phyloP scores from a whole-genome alignment of 2,888 invertebrate species.

The Aphidoletes aphidimyza region DNA sequence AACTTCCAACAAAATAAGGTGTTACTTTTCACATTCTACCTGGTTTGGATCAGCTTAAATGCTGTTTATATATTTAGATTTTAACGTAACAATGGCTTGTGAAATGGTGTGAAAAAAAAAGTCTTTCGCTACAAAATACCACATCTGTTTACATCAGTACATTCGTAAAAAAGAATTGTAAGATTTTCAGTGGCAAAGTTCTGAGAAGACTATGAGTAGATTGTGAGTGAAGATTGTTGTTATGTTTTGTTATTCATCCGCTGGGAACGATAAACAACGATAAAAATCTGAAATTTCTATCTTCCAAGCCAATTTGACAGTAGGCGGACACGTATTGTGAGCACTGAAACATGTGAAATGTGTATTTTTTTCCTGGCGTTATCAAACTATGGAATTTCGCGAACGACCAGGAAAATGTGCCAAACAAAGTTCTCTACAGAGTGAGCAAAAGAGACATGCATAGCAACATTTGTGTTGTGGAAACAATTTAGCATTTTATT shows the following conservation, averaged over 20 bases:
- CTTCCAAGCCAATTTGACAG: background rate
- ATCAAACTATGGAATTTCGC: background rate
- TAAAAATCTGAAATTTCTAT: conserved; percentile 12
- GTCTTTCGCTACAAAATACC: background rate
- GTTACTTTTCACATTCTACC: conserved; percentile 20
- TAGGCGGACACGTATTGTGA: background rate
- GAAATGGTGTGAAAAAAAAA: conserved; percentile 22
- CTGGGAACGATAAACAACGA: conserved; percentile 1
- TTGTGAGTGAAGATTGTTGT: background rate
- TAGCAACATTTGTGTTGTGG: background rate
- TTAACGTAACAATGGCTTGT: conserved; percentile 7
- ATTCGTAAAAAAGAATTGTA: too few relatives aligned
- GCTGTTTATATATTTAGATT: too few relatives aligned
- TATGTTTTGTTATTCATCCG: conserved; percentile 11
- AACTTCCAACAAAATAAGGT: conserved; percentile 1
- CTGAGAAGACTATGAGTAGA: background rate
- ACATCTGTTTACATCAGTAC: too few relatives aligned
- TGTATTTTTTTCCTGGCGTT: background rate
- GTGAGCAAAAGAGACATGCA: background rate
- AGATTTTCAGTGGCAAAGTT: too few relatives aligned
- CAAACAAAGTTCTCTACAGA: background rate
- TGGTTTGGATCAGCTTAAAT: background rate
- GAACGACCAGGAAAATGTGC: background rate
- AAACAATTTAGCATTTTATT: conserved; percentile 15
- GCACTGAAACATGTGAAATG: background rate